Evolutionary conservation across 2,888 invertebrate genomes (phyloP).

Genomic region (Agrochola litura): DNA sequence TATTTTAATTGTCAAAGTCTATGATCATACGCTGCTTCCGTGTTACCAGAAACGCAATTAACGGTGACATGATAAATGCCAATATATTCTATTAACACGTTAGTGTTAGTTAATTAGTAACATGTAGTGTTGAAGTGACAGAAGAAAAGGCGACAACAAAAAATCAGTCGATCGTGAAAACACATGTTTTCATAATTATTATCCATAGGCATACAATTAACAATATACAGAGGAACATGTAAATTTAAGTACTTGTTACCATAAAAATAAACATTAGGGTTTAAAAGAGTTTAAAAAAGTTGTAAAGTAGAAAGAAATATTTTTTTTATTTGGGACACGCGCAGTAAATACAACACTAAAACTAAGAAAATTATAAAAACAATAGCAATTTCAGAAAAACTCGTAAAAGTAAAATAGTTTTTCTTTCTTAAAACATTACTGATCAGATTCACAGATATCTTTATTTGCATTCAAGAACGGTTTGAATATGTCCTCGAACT

Average conservation of each 20-base stretch:
- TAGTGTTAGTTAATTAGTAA: too few species aligned
- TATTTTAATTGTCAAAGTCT: background rate
- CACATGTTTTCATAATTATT: background rate
- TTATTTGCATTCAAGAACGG: slow-evolving; percentile 71
- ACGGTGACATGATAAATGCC: background rate
- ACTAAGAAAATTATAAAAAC: too few species aligned
- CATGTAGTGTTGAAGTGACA: too few species aligned
- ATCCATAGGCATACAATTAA: background rate
- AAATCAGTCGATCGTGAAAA: background rate
- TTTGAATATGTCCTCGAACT: slow-evolving; percentile 77
- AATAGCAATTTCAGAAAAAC: too few species aligned
- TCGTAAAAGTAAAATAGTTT: too few species aligned
- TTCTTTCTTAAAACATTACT: background rate
- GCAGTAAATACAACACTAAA: too few species aligned
- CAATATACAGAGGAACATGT: background rate
- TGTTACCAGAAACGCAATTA: background rate
- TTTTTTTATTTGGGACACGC: too few species aligned
- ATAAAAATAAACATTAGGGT: background rate
- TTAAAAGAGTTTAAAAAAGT: background rate
- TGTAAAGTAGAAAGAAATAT: too few species aligned
- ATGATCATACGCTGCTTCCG: background rate
- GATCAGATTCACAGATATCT: slow-evolving; percentile 69
- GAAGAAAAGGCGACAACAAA: too few species aligned
- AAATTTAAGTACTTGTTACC: background rate
- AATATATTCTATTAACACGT: background rate